A percentile compares a stretch with the other conserved stretches of the same genome.
phyloP scores from a whole-genome alignment of 2,113 vertebrate species.

The Antechinus stuartii region DNA sequence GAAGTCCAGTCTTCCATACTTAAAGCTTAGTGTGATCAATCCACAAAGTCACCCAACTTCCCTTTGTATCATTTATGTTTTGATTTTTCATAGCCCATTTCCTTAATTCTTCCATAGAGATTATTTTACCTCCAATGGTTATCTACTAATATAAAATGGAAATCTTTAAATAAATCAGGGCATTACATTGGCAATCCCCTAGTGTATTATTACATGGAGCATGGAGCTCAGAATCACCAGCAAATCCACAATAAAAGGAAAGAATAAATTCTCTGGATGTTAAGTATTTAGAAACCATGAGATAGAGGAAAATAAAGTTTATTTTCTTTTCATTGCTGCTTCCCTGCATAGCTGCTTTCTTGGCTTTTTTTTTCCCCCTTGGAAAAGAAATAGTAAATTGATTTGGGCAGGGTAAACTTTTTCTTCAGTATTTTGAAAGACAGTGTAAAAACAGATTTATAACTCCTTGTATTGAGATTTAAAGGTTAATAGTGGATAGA shows the following conservation, averaged over 20 bases:
- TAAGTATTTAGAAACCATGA: constrained; percentile 56
- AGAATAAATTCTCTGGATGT: constrained; percentile 25
- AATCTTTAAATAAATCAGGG: constrained; percentile 51
- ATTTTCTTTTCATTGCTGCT: constrained; percentile 58
- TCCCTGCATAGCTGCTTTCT: constrained; percentile 50
- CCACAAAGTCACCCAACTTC: background rate
- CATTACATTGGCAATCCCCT: constrained; percentile 49
- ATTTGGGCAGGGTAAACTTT: constrained; percentile 39
- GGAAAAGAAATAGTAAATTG: constrained; percentile 38
- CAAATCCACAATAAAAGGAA: constrained; percentile 64
- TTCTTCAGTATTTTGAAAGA: constrained; percentile 55
- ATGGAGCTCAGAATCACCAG: constrained; percentile 56
- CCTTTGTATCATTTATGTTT: constrained; percentile 50
- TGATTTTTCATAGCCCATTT: constrained; percentile 27
- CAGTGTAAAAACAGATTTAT: constrained; percentile 29
- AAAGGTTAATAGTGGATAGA: constrained; percentile 56
- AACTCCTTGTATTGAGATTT: background rate
- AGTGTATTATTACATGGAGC: constrained; percentile 30
- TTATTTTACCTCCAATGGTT: constrained; percentile 56
- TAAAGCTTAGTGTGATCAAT: background rate
- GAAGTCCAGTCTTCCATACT: background rate
- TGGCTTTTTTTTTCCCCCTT: constrained; percentile 47
- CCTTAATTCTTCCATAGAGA: background rate
- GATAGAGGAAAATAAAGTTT: constrained; percentile 56
- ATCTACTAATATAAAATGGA: constrained; percentile 54